phyloP scores from a whole-genome alignment of 2,797 vertebrate genomes.

The Setipinna tenuifilis region DNA sequence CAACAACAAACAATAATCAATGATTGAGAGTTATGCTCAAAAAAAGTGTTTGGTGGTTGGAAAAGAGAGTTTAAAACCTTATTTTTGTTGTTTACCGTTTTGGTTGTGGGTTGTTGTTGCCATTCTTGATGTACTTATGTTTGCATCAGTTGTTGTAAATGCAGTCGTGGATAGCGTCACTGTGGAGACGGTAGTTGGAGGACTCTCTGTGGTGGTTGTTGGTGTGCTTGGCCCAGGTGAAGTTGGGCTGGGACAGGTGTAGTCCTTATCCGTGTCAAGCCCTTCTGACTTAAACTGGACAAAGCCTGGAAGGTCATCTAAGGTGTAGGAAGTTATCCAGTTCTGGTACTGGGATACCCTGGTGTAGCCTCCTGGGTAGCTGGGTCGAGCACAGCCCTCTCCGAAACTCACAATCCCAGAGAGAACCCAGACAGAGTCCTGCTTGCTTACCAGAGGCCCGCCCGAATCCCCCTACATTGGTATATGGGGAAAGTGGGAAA shows the following conservation, averaged over 20 bases:
- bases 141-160: background rate
- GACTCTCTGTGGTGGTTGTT: background rate
- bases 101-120: background rate
- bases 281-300: background rate
- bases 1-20: background rate
- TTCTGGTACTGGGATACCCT: background rate
- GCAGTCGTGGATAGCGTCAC: background rate
- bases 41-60: too few species aligned
- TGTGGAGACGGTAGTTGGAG: background rate
- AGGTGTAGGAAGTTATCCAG: background rate
- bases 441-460: background rate
- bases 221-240: background rate
- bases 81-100: background rate
- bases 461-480: background rate
- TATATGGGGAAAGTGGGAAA: too few species aligned
- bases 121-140: background rate
- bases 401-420: background rate
- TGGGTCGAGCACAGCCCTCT: background rate
- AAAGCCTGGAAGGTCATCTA: background rate
- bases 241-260: background rate
- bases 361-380: background rate
- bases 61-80: too few species aligned
- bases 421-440: slow-evolving; percentile 10
- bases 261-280: background rate
- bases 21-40: too few species aligned